Evolutionary conservation across 2,797 vertebrate genomes (phyloP), one percentile per base, ranked within the genome.

Genomic region (Malurus splendens): DNA sequence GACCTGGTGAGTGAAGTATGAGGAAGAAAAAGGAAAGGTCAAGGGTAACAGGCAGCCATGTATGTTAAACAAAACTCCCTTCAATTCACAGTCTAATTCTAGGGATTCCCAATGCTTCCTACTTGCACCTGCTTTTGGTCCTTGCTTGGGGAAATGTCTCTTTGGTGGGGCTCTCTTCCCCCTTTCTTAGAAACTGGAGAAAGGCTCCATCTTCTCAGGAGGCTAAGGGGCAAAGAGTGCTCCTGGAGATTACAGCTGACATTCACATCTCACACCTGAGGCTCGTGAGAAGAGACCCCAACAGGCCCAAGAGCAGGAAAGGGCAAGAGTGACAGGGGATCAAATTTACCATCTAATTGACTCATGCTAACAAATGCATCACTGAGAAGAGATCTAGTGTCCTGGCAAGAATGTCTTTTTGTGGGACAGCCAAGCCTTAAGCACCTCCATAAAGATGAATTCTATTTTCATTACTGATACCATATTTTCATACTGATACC

Each of bases 261-360:
- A 1, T 19, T 23, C 0, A 4, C 30, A 76, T 80, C 64, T 72
- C 56, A 73, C 54, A 67, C 54, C 44, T 54, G 47, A 61, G 25
- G 10, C 32, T 80, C 47, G 23, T 10, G n/a, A 75, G 65, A 71
- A 74, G n/a, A 90, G 52, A 89, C 32, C 44, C 78, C 67, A 90
- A 39, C 39, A 77, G 50, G 57, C 28, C 3, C 16, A 60, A 44
- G 36, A 41, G 59, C 28, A 28, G 79, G 73, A 90, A 59, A 87
- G 55, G 41, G 54, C 44, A 57, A 74, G 57, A 52, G 38, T 81
- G 39, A 55, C 1, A 1, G 14, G 19, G 32, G 85, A 92, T 90
- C 87, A 90, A 57, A 89, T 89, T 73, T 74, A 80, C 52, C 33
- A 44, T n/a, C 79, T 88, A 48, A 82, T 48, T 65, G 55, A 87